Percentiles rank a stretch among this genome's conserved stretches.
These are phyloP conservation scores for Dorcus hopei DNA, from an alignment of 2,888 invertebrate genomes.

Conservation along the genomic window DNA sequence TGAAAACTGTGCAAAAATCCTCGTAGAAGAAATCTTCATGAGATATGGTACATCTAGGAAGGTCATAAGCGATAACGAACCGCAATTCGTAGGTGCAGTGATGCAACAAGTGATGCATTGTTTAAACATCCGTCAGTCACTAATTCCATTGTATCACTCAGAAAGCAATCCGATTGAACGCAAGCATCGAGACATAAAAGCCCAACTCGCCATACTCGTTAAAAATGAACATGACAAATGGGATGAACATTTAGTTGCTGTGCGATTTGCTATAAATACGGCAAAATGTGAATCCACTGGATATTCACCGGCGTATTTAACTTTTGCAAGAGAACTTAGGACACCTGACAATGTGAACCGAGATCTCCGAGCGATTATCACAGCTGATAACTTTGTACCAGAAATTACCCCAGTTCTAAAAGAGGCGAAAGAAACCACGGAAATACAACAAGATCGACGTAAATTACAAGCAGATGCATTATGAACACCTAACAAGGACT, in stretches of 20 bases:
- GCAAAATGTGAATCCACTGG: conserved; percentile 26
- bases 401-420: too few relatives aligned
- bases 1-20: conserved; percentile 15
- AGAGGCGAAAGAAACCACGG: too few relatives aligned
- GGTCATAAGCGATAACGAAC: background rate
- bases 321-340: conserved; percentile 33
- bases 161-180: background rate
- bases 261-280: conserved; percentile 33
- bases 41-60: conserved; percentile 2
- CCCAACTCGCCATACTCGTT: background rate
- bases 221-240: conserved; percentile 7
- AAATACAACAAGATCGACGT: too few relatives aligned
- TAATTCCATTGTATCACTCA: too few relatives aligned
- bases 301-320: too few relatives aligned
- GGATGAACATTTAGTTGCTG: conserved; percentile 22
- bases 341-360: conserved; percentile 31
- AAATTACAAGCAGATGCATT: too few relatives aligned
- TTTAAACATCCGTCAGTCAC: too few relatives aligned
- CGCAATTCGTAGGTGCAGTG: background rate
- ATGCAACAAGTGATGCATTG: background rate
- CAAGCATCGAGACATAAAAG: background rate
- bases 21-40: background rate
- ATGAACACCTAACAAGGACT: too few relatives aligned
- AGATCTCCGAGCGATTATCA: conserved; percentile 28
- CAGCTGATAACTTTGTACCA: conserved; percentile 31